Conservation (phyloP, 1,140 invertebrate genomes). For the Pomacea maculata region DNA sequence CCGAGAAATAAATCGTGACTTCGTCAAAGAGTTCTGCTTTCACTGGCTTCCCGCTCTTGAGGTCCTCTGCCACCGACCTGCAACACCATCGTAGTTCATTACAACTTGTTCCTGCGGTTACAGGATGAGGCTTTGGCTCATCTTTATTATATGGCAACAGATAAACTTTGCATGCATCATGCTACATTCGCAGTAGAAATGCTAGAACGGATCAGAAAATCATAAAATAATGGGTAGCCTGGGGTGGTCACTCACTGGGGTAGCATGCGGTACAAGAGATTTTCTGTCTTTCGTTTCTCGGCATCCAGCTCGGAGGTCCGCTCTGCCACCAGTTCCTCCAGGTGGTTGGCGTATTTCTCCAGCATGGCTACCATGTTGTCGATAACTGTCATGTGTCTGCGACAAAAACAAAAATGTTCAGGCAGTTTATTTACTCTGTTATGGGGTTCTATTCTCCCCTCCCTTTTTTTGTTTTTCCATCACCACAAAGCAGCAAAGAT, state of each 20-base stretch:
- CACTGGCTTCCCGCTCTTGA: constrained; percentile 85
- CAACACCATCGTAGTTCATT: constrained; percentile 4
- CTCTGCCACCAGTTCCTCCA: constrained; percentile 89
- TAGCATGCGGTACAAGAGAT: constrained; percentile 90
- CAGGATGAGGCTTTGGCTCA: too few species aligned
- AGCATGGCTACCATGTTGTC: constrained; percentile 96
- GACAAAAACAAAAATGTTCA: constrained; percentile 27
- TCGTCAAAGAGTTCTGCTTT: constrained; percentile 85
- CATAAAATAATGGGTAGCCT: too few species aligned
- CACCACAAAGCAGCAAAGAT: too few species aligned
- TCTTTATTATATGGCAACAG: too few species aligned
- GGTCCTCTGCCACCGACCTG: constrained; percentile 87
- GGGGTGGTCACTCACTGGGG: constrained; percentile 44
- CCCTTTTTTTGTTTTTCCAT: too few species aligned
- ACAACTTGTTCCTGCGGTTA: not conserved
- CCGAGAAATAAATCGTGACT: constrained; percentile 82
- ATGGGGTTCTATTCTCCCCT: too few species aligned
- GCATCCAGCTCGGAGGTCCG: constrained; percentile 89
- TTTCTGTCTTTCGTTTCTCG: constrained; percentile 93
- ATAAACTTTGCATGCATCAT: too few species aligned
- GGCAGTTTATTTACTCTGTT: too few species aligned
- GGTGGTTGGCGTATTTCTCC: constrained; percentile 93
- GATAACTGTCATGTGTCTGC: constrained; percentile 90
- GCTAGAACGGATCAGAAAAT: too few species aligned
- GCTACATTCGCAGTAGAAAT: too few species aligned